Conservation (phyloP, 53 echinoderm and acorn worm species). For the Crossaster papposus region DNA sequence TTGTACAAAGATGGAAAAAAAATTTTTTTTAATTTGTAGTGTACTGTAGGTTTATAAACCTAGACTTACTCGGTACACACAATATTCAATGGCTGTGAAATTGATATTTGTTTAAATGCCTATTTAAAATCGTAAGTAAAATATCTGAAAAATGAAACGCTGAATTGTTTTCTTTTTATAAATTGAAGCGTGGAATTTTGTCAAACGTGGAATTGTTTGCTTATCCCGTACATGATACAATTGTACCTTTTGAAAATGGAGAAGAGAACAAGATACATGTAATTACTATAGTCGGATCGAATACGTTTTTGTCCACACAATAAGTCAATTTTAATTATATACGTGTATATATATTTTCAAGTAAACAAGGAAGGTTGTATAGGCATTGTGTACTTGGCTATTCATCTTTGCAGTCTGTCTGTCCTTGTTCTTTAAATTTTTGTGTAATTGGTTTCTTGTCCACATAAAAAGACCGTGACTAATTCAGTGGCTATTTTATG, state of each 20-base stretch:
- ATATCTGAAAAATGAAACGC: too few relatives aligned
- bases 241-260: background rate
- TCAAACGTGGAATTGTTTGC: too few relatives aligned
- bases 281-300: background rate
- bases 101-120: too few relatives aligned
- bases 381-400: background rate
- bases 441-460: conserved; percentile 1
- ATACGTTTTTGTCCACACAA: background rate
- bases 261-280: too few relatives aligned
- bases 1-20: too few relatives aligned
- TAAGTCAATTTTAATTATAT: background rate
- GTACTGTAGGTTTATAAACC: too few relatives aligned
- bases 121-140: too few relatives aligned
- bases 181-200: too few relatives aligned
- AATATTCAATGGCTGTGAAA: too few relatives aligned
- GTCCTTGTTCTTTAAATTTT: background rate
- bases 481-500: background rate
- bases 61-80: too few relatives aligned
- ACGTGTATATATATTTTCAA: background rate
- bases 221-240: background rate
- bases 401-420: background rate
- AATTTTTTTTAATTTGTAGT: too few relatives aligned
- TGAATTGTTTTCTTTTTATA: background rate
- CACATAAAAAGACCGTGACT: background rate
- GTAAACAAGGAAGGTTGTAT: background rate